phyloP scores from a whole-genome alignment of 2,797 vertebrate genomes.

The Hirundo rustica region DNA sequence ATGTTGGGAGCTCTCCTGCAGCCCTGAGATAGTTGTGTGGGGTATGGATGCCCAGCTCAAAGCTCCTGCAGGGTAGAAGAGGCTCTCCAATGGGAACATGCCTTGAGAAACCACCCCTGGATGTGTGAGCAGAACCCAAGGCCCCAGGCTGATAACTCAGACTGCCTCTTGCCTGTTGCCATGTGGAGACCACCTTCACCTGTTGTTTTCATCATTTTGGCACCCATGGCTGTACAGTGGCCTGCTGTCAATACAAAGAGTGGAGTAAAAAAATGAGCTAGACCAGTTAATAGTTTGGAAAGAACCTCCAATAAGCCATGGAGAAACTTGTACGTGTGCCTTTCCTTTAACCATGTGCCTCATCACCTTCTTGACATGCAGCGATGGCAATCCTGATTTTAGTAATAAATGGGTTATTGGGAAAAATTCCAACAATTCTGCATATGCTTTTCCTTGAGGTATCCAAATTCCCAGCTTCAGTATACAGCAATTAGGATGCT shows the following conservation, averaged over 20 bases:
- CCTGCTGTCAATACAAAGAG: neutral
- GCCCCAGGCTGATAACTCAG: neutral
- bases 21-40: neutral
- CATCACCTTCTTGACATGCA: rapidly evolving
- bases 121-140: neutral
- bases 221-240: neutral
- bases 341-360: neutral
- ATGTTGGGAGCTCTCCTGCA: neutral
- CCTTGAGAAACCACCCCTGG: neutral
- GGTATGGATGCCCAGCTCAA: neutral
- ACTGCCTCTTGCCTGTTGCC: neutral
- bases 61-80: neutral
- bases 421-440: neutral
- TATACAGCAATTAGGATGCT: neutral
- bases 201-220: neutral
- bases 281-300: neutral
- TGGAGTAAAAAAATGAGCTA: neutral
- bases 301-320: neutral
- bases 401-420: neutral
- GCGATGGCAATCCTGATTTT: neutral
- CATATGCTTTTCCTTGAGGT: neutral
- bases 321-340: rapidly evolving
- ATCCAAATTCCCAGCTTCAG: neutral
- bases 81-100: rapidly evolving
- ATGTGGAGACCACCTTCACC: neutral